Evolutionary conservation across 2,113 vertebrate species (phyloP).

Genomic region (Quiscalus mexicanus): DNA sequence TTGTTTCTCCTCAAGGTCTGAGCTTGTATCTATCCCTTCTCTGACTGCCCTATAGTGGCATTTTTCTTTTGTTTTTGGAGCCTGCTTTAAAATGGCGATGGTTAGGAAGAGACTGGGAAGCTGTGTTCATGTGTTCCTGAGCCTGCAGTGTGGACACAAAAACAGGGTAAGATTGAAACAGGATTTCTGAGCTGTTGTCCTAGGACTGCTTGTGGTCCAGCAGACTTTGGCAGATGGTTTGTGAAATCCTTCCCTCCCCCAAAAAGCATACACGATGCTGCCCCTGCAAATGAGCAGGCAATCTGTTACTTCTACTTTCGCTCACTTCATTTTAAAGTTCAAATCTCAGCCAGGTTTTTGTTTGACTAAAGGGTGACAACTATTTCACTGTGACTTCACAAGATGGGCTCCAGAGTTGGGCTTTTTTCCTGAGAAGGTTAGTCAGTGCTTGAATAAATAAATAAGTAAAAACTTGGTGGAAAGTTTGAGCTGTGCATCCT

Average conservation of each 20-base stretch:
- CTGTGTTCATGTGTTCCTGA: neutral
- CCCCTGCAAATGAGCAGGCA: conserved; percentile 45
- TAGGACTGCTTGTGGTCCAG: neutral
- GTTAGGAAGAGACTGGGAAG: neutral
- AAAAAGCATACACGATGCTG: fast-evolving
- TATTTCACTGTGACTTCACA: neutral
- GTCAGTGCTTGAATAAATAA: neutral
- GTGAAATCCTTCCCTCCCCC: neutral
- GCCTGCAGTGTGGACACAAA: neutral
- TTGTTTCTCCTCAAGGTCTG: neutral
- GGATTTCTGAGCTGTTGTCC: neutral
- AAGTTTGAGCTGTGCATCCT: neutral
- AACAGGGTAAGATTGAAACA: neutral
- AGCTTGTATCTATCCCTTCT: neutral
- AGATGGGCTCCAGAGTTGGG: neutral
- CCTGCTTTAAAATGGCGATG: neutral
- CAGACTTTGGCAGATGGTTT: conserved; percentile 38
- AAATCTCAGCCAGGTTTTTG: neutral
- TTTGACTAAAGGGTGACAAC: neutral
- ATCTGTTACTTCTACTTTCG: conserved; percentile 23
- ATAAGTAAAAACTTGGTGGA: neutral
- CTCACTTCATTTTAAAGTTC: conserved; percentile 8
- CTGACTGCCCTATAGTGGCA: neutral
- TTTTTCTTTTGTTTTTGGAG: neutral
- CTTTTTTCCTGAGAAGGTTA: neutral